Percentiles rank a stretch among this genome's conserved stretches.
Conservation (phyloP, 2,797 vertebrate genomes). For the Tolypeutes matacus region DNA sequence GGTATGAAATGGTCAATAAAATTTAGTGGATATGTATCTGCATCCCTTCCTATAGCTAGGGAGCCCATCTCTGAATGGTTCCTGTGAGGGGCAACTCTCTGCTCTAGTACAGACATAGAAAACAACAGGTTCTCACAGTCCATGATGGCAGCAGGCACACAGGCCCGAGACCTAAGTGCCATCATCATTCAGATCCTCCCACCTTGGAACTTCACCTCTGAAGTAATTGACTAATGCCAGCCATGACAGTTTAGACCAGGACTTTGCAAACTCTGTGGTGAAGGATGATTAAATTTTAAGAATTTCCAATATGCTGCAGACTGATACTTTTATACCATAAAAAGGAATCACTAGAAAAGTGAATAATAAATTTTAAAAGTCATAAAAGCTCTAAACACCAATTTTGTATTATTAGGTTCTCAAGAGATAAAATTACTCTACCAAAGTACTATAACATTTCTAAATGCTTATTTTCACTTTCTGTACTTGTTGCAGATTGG, state of each 20-base stretch:
- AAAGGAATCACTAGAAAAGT: slow-evolving; percentile 18
- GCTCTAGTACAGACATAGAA: neutral
- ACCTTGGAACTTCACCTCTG: neutral
- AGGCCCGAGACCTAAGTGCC: neutral
- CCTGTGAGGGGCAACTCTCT: neutral
- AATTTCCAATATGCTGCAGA: neutral
- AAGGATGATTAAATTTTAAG: neutral
- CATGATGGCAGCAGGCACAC: neutral
- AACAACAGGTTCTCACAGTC: neutral
- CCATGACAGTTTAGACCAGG: neutral
- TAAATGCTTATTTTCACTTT: slow-evolving; percentile 20
- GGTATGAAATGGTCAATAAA: neutral
- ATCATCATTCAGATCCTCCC: no score
- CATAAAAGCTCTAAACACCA: neutral
- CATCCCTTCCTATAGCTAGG: neutral
- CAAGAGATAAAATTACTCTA: slow-evolving; percentile 37
- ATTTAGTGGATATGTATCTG: neutral
- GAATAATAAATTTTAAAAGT: neutral
- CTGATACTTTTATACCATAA: slow-evolving; percentile 11
- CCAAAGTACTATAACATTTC: neutral
- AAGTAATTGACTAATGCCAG: neutral
- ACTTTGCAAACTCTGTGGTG: neutral
- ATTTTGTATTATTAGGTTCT: slow-evolving; percentile 7
- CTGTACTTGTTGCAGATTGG: neutral
- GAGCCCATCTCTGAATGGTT: neutral